Evolutionary conservation across 2,888 invertebrate species (phyloP).

Genomic region (Cephalotes varians): DNA sequence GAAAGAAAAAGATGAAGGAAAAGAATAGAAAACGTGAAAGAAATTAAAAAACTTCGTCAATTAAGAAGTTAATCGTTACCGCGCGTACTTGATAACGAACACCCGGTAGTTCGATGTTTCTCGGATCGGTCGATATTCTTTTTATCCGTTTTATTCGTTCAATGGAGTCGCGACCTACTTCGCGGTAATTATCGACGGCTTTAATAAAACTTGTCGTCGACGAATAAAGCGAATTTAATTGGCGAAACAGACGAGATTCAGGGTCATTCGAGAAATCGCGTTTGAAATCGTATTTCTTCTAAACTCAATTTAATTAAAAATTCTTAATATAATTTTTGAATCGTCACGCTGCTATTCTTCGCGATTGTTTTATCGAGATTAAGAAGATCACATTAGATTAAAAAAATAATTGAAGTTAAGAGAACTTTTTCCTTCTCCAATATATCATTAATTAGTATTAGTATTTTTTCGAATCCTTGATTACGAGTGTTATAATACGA

Average conservation of each 20-base stretch:
- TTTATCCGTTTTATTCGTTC: constrained; percentile 65
- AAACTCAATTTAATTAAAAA: constrained; percentile 46
- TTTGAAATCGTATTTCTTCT: constrained; percentile 24
- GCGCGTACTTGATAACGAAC: constrained; percentile 66
- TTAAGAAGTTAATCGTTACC: constrained; percentile 74
- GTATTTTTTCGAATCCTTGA: not conserved
- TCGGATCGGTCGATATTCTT: constrained; percentile 72
- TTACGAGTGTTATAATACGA: not conserved
- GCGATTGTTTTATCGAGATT: not conserved
- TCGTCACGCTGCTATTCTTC: constrained; percentile 13
- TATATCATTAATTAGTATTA: not conserved
- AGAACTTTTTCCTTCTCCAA: not conserved
- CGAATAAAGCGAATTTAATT: constrained; percentile 66
- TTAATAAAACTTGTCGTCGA: constrained; percentile 73
- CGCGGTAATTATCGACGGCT: constrained; percentile 77
- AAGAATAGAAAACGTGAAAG: constrained; percentile 51
- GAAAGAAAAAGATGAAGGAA: not conserved
- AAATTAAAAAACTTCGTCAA: constrained; percentile 69
- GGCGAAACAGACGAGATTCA: constrained; percentile 52
- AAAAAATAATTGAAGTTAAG: not conserved
- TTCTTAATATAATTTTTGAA: constrained; percentile 19
- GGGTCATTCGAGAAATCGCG: constrained; percentile 46
- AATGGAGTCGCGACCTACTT: constrained; percentile 79
- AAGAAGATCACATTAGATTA: not conserved
- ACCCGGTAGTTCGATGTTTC: constrained; percentile 63